A percentile compares a stretch with the other conserved stretches of the same genome.
These are phyloP conservation scores for Ciconia nigra DNA, from an alignment of 2,797 vertebrate genomes.

Conservation along the genomic window DNA sequence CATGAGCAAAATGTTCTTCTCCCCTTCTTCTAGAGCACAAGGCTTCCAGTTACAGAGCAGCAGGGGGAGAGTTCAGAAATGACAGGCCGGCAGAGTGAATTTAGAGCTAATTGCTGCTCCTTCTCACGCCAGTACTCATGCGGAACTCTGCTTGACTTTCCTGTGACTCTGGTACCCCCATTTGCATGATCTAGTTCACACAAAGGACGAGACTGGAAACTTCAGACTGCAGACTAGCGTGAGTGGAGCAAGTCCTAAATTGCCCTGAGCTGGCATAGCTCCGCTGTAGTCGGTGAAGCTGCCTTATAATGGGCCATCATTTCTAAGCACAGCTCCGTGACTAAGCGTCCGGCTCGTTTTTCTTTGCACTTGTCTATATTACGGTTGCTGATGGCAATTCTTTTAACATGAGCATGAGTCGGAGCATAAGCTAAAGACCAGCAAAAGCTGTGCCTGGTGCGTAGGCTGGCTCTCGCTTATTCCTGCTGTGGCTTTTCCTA, in stretches of 20 bases:
- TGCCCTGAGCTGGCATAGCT: background rate
- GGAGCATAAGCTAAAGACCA: background rate
- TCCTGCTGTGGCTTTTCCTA: background rate
- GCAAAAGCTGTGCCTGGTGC: background rate
- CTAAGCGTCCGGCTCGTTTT: background rate
- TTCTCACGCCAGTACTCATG: background rate
- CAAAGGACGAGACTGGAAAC: background rate
- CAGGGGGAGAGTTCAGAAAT: background rate
- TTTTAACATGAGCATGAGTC: background rate
- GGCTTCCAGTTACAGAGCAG: background rate
- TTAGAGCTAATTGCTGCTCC: slow-evolving; percentile 10
- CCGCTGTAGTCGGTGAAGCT: background rate
- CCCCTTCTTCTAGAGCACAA: background rate
- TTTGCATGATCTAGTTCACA: background rate
- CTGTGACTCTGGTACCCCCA: background rate
- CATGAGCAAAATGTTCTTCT: slow-evolving; percentile 7
- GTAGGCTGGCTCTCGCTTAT: background rate
- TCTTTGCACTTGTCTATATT: background rate
- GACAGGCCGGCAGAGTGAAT: background rate
- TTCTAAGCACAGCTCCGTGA: background rate
- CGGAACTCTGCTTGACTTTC: background rate
- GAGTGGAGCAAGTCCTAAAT: background rate
- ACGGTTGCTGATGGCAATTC: background rate
- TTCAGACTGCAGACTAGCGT: accelerated
- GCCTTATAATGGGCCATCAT: background rate